Evolutionary conservation across 2,888 invertebrate genomes (phyloP), one percentile per base, ranked within the genome.

Genomic region (Pristionchus entomophagus): DNA sequence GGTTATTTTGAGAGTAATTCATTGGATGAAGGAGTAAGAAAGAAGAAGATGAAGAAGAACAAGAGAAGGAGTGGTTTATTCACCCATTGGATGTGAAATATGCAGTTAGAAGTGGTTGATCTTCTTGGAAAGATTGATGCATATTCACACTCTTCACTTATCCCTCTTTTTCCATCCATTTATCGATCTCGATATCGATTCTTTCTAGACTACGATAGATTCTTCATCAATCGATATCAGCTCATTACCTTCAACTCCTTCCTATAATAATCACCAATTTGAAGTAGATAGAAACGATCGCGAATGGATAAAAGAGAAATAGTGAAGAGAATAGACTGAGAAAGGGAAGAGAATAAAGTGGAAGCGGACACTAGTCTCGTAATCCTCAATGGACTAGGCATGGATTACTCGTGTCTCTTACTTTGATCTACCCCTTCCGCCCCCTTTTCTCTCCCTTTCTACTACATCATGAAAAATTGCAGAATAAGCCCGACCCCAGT

Each of bases 341-440:
- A 41, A n/a, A 45, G 41, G 17, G 41, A 26, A 29, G 38, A 73
- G 45, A 19, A n/a, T 32, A n/a, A 32, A 26, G 35, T 65, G 65
- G 35, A 32, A 65, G 35, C 32, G 14, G 35, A 26, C 56, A 6
- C 62, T 17, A 26, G 8, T 73, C 65, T 69, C 41, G 3, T 73
- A 73, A 38, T 73, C 38, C 38, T n/a, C 41, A 38, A n/a, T 73
- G 22, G 73, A 73, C 38, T n/a, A 73, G 73, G 45, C 38, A 73
- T 38, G 73, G 73, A 73, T 73, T 73, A 73, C 73, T 38, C 73
- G 38, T 73, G 41, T 73, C 73, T 73, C 73, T 45, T 45, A 45
- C 73, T 73, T 41, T 73, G 73, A 73, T 82, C 62, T 82, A 49
- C 62, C 82, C n/a, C 49, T 45, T 32, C 81, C 56, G 6, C n/a